Evolutionary conservation across 1,140 invertebrate species (phyloP).

Genomic region (Ips nitidus): DNA sequence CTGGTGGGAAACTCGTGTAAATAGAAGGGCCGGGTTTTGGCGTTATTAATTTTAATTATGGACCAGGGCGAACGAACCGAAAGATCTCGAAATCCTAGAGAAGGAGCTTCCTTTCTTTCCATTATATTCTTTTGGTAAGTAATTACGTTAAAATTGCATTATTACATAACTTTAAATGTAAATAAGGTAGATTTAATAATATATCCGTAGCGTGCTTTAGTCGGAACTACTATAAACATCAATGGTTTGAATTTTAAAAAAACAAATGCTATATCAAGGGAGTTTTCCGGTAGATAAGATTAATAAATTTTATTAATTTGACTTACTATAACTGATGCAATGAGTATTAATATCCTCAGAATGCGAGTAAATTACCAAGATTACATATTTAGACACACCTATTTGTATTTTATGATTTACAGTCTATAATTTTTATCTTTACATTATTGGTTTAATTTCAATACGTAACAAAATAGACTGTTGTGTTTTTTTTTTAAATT

Average conservation of each 20-base stretch:
- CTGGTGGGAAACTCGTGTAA: neutral
- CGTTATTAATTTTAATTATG: slow-evolving; percentile 9
- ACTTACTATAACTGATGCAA: too few relatives aligned
- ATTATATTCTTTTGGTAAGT: slow-evolving; percentile 38
- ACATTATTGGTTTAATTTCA: neutral
- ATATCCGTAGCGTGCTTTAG: neutral
- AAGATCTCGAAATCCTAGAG: slow-evolving; percentile 30
- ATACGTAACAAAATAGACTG: neutral
- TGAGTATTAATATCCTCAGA: too few relatives aligned
- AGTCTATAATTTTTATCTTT: neutral
- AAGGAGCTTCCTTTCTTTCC: slow-evolving; percentile 28
- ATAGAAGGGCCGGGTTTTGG: neutral
- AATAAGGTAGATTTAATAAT: neutral
- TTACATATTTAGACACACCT: too few relatives aligned
- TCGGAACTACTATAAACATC: neutral
- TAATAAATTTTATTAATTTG: too few relatives aligned
- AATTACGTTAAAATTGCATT: slow-evolving; percentile 6
- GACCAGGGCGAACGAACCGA: slow-evolving; percentile 18
- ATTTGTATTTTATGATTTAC: neutral
- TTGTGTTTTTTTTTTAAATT: neutral
- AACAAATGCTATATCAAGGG: neutral
- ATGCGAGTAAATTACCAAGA: too few relatives aligned
- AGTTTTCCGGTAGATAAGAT: neutral
- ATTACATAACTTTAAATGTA: neutral
- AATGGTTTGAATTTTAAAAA: neutral